Evolutionary conservation across 2,113 vertebrate genomes (phyloP).

Genomic region (Carollia perspicillata): DNA sequence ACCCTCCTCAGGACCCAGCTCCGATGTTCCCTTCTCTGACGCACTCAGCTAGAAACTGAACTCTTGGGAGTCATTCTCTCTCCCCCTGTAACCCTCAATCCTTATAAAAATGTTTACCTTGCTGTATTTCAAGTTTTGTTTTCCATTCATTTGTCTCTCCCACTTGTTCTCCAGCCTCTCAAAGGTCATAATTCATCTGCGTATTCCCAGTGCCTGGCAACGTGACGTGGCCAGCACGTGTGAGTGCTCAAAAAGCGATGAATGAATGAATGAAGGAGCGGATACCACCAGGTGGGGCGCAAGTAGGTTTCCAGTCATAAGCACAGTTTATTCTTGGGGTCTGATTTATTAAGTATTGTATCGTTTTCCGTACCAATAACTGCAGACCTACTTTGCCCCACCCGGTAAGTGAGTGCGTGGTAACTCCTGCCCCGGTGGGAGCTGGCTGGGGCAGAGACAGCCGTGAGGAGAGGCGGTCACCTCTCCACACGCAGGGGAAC

Average conservation of each 20-base stretch:
- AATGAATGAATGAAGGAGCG: background rate
- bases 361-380: background rate
- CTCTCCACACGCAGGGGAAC: background rate
- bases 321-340: background rate
- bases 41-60: background rate
- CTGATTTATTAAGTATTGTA: background rate
- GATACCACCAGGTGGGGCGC: background rate
- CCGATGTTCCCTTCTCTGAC: background rate
- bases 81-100: too few species aligned
- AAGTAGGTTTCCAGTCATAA: background rate
- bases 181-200: background rate
- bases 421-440: background rate
- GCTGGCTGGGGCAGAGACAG: background rate
- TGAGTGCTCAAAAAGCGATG: background rate
- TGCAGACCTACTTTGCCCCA: background rate
- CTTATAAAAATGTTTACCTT: background rate
- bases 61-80: background rate
- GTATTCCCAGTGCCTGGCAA: background rate
- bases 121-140: background rate
- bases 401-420: background rate
- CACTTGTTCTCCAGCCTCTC: background rate
- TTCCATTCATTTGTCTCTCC: background rate
- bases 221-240: background rate
- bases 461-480: background rate
- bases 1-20: background rate